A percentile compares a stretch with the other conserved stretches of the same genome.
These are phyloP conservation scores for Tiliacea aurago DNA, from an alignment of 2,888 invertebrate species.

Conservation along the genomic window DNA sequence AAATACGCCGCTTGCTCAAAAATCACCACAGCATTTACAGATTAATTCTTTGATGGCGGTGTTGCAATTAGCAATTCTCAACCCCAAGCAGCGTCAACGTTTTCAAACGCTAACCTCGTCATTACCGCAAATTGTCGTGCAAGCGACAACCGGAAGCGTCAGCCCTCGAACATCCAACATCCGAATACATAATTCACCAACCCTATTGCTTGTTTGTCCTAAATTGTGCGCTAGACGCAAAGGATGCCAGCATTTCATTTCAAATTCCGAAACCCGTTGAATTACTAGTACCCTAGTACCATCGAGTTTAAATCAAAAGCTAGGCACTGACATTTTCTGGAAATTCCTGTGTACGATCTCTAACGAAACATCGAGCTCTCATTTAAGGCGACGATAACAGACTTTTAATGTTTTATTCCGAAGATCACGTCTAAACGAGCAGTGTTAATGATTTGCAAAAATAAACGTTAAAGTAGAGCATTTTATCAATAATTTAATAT, in stretches of 20 bases:
- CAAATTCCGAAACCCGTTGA: constrained; percentile 20
- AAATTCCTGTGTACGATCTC: constrained; percentile 24
- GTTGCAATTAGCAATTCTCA: constrained; percentile 37
- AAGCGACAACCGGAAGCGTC: constrained; percentile 15
- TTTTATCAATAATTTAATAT: too few relatives aligned
- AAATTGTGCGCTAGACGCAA: constrained; percentile 30
- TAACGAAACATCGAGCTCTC: constrained; percentile 33
- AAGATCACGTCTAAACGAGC: too few relatives aligned
- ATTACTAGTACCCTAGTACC: constrained; percentile 1
- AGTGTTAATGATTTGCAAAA: too few relatives aligned
- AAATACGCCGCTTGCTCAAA: not conserved
- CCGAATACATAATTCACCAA: constrained; percentile 38
- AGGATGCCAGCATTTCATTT: constrained; percentile 38
- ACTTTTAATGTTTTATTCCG: too few relatives aligned
- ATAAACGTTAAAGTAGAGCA: too few relatives aligned
- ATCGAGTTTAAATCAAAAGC: constrained; percentile 24
- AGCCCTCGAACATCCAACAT: constrained; percentile 21
- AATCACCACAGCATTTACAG: not conserved
- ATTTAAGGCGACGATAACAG: too few relatives aligned
- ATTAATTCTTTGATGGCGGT: not conserved
- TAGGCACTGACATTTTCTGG: constrained; percentile 35
- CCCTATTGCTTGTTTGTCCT: constrained; percentile 26
- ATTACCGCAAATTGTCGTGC: constrained; percentile 53
- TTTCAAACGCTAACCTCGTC: constrained; percentile 17
- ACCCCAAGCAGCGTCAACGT: constrained; percentile 5